Evolutionary conservation across 1,140 invertebrate genomes (phyloP), one percentile per base, ranked within the genome.

Genomic region (Eumaeus atala): DNA sequence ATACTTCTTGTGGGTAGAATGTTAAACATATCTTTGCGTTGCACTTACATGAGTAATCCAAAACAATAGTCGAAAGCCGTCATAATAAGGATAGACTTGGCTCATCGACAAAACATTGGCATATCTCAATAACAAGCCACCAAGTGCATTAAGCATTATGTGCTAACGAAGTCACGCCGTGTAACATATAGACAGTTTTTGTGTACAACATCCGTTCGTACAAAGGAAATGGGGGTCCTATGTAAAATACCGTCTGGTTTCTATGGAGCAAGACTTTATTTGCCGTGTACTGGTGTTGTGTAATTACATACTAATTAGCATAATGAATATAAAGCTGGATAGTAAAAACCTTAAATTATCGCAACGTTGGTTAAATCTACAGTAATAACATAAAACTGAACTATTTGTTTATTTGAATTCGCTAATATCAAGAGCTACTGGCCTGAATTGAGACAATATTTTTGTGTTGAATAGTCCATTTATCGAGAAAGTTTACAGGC

Each of bases 141-240:
- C 51, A 53, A 54, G 59, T 57, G n/a, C n/a, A n/a, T n/a, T n/a
- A n/a, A n/a, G n/a, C n/a, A 67, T 73, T 73, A 73, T 74, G 70
- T 72, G 68, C 62, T 69, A 74, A 71, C 69, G 66, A 66, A 61
- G 62, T 67, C 62, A 61, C 58, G 58, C 54, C 58, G 56, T 58
- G 53, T 62, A 58, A 64, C 57, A 60, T 58, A 59, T 65, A 47
- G 62, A 58, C 58, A 54, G 70, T 80, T 74, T 73, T 78, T 69
- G 64, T 76, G 73, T 77, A 67, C 67, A 53, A 58, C 61, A 70
- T 76, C 66, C 76, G 80, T 65, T 73, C 59, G 44, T 55, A 62
- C 62, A 70, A 72, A 82, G 76, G 76, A 79, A 78, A 80, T 75
- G 64, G 68, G 76, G 72, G 68, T 60, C 64, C 62, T 72, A 72